Evolutionary conservation across 2,888 invertebrate species (phyloP), one percentile per base, ranked within the genome.

Genomic region (Spialia ferax): DNA sequence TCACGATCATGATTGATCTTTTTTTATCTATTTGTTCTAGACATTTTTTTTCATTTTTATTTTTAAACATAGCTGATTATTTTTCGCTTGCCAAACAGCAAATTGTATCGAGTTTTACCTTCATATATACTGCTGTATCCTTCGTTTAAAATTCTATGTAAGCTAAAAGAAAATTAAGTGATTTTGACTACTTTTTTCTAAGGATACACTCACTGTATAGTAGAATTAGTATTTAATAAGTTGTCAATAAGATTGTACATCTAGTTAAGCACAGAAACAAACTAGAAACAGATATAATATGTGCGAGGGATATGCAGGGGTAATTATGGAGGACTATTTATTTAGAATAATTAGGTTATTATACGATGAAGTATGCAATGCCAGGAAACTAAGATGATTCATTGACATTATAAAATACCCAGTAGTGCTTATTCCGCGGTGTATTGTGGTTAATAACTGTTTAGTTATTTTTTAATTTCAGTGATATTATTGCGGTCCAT

Each of bases 251-350:
- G 35, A 45, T 67, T 62, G 67, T 67, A 67, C 32, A n/a, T 38
- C 15, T 54, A 55, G 63, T 57, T 68, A 68, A 67, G 68, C 56
- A 68, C 61, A 29, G n/a, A n/a, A n/a, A n/a, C 20, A 48, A 32
- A 54, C 22, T 54, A 23, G 70, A 61, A 13, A 23, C 61, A 61
- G 35, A 70, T 68, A 59, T 69, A 66, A 69, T 35, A 75, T 75
- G 73, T 68, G 79, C 79, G 84, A 82, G 79, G 82, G 79, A 79
- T 79, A 74, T 70, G 64, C 75, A 59, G 74, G 69, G 66, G 68
- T 70, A 73, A 73, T 70, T 66, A 73, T 69, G 70, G 83, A 80
- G 80, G 78, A 75, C 79, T 86, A 87, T 86, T 87, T 88, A 87
- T 84, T 86, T 68, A 68, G 68, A 50, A 32, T 63, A 63, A 63